Evolutionary conservation across 2,797 vertebrate species (phyloP).

Genomic region (Lateolabrax maculatus): DNA sequence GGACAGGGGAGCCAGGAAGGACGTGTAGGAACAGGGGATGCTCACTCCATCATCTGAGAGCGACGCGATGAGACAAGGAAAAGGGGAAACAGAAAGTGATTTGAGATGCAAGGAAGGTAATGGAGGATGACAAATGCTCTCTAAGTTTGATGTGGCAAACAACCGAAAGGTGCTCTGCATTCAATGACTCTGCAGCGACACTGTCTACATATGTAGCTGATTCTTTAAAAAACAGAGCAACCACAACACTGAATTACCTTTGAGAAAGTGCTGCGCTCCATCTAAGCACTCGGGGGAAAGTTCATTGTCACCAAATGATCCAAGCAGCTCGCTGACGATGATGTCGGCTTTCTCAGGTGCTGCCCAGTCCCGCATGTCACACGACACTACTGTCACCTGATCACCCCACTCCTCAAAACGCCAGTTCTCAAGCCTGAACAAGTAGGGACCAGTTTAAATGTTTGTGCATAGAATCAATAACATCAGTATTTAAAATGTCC

Average conservation of each 20-base stretch:
- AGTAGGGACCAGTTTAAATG: not conserved
- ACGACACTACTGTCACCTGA: constrained; percentile 93
- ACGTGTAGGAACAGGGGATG: constrained; percentile 93
- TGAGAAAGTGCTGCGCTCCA: constrained; percentile 93
- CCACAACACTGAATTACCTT: constrained; percentile 79
- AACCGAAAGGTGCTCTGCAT: not conserved
- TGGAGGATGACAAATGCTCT: constrained; percentile 22
- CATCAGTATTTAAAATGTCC: not conserved
- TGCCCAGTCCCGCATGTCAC: constrained; percentile 94
- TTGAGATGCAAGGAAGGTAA: constrained; percentile 35
- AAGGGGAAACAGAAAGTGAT: constrained; percentile 33
- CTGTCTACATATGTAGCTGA: not conserved
- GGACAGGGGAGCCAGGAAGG: constrained; percentile 93
- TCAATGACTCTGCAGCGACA: not conserved
- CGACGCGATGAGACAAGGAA: not conserved
- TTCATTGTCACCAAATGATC: constrained; percentile 95
- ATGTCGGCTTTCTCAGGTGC: constrained; percentile 94
- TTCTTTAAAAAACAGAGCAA: not conserved
- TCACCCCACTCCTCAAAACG: constrained; percentile 97
- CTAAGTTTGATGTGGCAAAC: constrained; percentile 10
- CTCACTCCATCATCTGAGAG: constrained; percentile 89
- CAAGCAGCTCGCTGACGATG: constrained; percentile 94
- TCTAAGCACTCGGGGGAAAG: constrained; percentile 95
- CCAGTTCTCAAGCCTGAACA: constrained; percentile 92
- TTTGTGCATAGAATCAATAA: not conserved